A percentile compares a stretch with the other conserved stretches of the same genome.
These are phyloP conservation scores for Cherax quadricarinatus DNA, from an alignment of 1,140 invertebrate genomes.

Conservation along the genomic window DNA sequence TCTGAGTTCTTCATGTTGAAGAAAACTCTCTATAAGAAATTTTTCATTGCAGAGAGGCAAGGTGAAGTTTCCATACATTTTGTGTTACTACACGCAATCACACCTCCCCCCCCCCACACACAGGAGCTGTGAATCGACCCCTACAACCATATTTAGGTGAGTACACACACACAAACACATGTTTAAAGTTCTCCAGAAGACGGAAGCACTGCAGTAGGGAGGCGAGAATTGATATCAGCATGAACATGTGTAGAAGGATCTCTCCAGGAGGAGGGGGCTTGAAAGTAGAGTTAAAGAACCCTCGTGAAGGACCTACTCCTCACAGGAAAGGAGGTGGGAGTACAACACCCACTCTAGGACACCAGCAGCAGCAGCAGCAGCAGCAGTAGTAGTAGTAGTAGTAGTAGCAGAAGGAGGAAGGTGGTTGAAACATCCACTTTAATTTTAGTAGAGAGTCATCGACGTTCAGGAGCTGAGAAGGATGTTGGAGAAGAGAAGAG, in stretches of 20 bases:
- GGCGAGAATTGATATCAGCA: neutral
- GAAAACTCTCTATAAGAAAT: too few relatives aligned
- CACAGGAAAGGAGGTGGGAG: too few relatives aligned
- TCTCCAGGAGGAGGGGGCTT: neutral
- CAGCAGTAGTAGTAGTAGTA: neutral
- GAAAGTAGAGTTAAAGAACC: neutral
- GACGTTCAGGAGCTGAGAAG: neutral
- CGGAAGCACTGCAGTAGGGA: neutral
- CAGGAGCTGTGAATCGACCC: too few relatives aligned
- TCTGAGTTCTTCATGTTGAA: too few relatives aligned
- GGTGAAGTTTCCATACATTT: too few relatives aligned
- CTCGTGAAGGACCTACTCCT: neutral
- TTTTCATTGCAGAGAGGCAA: too few relatives aligned
- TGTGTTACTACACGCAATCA: too few relatives aligned
- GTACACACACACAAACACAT: neutral
- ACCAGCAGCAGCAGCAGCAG: neutral
- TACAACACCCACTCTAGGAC: neutral
- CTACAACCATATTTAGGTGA: too few relatives aligned
- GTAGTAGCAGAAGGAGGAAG: too few relatives aligned
- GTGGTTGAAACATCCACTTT: neutral
- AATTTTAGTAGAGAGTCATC: neutral
- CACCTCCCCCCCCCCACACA: too few relatives aligned
- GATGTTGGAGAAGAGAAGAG: neutral
- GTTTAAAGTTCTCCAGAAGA: neutral
- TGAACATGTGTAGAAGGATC: neutral